Evolutionary conservation across 2,113 vertebrate genomes (phyloP).

Genomic region (Thalassoma bifasciatum): DNA sequence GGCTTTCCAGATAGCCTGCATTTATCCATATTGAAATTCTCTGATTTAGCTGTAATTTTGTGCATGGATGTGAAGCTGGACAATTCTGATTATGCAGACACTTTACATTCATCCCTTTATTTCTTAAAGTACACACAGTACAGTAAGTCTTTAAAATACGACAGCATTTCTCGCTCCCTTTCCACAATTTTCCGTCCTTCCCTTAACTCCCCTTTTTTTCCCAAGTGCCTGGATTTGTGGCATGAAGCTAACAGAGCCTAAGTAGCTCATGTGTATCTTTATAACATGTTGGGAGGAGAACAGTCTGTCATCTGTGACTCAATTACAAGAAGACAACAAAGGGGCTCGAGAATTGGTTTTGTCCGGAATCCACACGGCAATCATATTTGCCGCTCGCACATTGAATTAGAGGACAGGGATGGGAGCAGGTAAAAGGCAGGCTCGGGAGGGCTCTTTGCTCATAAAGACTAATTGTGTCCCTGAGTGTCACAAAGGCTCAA

Average conservation of each 20-base stretch:
- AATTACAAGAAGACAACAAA: conserved; percentile 75
- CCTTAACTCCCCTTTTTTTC: conserved; percentile 3
- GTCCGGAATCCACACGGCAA: conserved; percentile 71
- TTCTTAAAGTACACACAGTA: too few relatives aligned
- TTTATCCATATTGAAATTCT: too few relatives aligned
- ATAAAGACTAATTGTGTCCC: conserved; percentile 77
- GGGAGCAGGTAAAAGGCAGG: conserved; percentile 72
- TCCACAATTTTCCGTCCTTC: background rate
- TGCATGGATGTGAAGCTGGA: too few relatives aligned
- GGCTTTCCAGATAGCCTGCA: too few relatives aligned
- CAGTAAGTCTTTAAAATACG: background rate
- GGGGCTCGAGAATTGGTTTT: conserved; percentile 58
- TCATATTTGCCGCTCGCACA: conserved; percentile 76
- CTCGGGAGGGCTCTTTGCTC: conserved; percentile 66
- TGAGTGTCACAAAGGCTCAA: conserved; percentile 67
- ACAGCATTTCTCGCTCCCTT: background rate
- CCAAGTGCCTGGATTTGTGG: conserved; percentile 20
- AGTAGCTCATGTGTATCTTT: conserved; percentile 58
- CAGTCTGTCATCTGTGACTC: conserved; percentile 72
- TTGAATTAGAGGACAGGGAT: conserved; percentile 71
- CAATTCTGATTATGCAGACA: background rate
- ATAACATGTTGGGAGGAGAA: conserved; percentile 46
- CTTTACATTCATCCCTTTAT: background rate
- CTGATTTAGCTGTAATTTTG: too few relatives aligned
- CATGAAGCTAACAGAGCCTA: conserved; percentile 19